These are phyloP conservation scores for Trichomalopsis sarcophagae DNA, from an alignment of 1,140 invertebrate genomes.

Conservation along the genomic window DNA sequence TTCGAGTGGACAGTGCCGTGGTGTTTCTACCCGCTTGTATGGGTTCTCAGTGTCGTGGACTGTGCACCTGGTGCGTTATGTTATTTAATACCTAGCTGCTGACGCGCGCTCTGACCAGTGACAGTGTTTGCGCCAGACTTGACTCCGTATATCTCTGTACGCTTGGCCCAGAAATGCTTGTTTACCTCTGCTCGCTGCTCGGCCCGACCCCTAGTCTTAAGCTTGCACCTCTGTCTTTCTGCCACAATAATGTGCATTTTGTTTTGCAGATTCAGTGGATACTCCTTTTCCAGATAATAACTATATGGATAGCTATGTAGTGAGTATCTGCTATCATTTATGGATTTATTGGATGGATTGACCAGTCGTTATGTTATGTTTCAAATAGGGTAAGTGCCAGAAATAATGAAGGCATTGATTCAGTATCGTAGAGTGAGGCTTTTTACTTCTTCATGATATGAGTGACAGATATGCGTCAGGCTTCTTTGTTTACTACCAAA, in stretches of 20 bases:
- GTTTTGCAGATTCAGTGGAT: constrained; percentile 68
- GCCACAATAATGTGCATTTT: constrained; percentile 44
- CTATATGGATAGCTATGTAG: constrained; percentile 74
- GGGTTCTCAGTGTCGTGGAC: not conserved
- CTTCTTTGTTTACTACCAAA: no score
- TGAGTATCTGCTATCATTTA: constrained; percentile 60
- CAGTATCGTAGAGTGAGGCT: not conserved
- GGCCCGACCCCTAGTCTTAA: constrained; percentile 6
- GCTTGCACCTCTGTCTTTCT: not conserved
- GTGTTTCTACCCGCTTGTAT: not conserved
- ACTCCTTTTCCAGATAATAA: constrained; percentile 69
- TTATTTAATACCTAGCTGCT: not conserved
- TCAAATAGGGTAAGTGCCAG: constrained; percentile 31
- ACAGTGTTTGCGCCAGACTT: constrained; percentile 47
- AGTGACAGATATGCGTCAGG: not conserved
- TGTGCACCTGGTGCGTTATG: not conserved
- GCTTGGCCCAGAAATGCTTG: not conserved
- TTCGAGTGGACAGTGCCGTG: not conserved
- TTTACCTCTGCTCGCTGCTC: constrained; percentile 46
- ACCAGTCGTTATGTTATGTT: not conserved
- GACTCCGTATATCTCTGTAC: not conserved
- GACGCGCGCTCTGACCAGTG: not conserved
- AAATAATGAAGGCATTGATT: constrained; percentile 3
- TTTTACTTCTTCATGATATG: not conserved
- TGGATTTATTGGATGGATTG: not conserved